Conservation (phyloP, 2,797 vertebrate genomes). For the Hippopotamyrus pictus region DNA sequence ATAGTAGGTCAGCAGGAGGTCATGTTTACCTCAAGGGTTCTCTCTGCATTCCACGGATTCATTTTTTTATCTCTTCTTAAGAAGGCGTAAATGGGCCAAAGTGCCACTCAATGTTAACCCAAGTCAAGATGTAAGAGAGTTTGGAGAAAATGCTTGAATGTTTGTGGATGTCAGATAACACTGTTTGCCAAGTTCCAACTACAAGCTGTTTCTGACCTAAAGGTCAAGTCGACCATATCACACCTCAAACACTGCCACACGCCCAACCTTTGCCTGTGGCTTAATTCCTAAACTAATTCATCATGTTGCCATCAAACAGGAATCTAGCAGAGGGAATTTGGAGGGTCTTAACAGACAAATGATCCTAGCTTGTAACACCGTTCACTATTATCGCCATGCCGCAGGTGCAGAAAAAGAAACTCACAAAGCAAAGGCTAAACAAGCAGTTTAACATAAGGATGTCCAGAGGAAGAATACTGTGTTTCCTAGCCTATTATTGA, state of each 20-base stretch:
- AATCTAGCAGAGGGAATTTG: not conserved
- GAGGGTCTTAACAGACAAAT: not conserved
- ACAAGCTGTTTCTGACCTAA: not conserved
- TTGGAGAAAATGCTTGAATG: not conserved
- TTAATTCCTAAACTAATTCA: slow-evolving; percentile 1
- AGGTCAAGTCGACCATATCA: not conserved
- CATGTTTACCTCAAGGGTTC: slow-evolving; percentile 35
- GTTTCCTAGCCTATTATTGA: not conserved
- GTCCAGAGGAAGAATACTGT: not conserved
- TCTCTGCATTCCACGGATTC: slow-evolving; percentile 35
- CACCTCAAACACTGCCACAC: not conserved
- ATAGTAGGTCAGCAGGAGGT: slow-evolving; percentile 44
- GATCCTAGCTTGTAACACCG: not conserved
- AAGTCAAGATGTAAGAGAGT: not conserved
- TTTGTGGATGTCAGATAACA: not conserved
- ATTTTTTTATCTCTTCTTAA: not conserved
- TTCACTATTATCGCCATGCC: not conserved
- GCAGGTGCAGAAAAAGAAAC: not conserved
- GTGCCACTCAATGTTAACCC: not conserved
- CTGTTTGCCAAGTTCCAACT: not conserved
- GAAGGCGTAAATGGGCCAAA: not conserved
- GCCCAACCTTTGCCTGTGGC: not conserved
- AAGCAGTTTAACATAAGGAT: not conserved
- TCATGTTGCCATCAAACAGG: not conserved
- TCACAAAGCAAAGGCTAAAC: not conserved